phyloP scores from a whole-genome alignment of 2,888 invertebrate genomes.

The Acanthosepion pharaonis region DNA sequence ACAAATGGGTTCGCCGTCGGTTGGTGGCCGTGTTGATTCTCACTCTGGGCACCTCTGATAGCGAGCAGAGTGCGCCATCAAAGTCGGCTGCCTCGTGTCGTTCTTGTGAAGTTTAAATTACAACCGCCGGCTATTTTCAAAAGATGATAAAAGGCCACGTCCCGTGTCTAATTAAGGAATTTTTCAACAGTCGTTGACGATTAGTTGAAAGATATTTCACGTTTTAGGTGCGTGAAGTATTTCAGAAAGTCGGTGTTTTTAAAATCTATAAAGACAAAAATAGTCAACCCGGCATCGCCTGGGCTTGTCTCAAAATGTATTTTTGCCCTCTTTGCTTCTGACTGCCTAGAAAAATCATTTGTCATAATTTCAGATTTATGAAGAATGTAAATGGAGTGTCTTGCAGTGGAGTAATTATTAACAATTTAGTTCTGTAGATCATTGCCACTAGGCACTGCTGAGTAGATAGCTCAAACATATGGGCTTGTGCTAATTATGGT shows the following conservation, averaged over 20 bases:
- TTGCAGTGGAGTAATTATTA: no score
- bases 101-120: constrained; percentile 8
- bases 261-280: not conserved
- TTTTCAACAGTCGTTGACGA: not conserved
- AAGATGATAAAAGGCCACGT: constrained; percentile 7
- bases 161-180: not conserved
- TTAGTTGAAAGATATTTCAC: not conserved
- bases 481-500: no score
- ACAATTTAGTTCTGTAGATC: no score
- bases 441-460: no score
- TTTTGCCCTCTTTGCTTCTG: no score
- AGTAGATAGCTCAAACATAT: no score
- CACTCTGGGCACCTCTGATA: not conserved
- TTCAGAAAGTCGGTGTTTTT: not conserved
- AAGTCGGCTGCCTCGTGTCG: constrained; percentile 4
- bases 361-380: no score
- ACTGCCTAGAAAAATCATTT: no score
- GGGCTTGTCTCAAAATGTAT: not conserved
- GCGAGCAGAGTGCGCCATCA: not conserved
- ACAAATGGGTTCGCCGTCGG: not conserved
- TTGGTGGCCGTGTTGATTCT: not conserved
- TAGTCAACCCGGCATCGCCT: not conserved
- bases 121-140: not conserved
- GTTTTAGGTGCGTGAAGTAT: not conserved
- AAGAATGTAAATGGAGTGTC: no score